Evolutionary conservation across 64 coral and sea anemone genomes (phyloP), one percentile per base, ranked within the genome.

Genomic region (Pocillopora verrucosa): DNA sequence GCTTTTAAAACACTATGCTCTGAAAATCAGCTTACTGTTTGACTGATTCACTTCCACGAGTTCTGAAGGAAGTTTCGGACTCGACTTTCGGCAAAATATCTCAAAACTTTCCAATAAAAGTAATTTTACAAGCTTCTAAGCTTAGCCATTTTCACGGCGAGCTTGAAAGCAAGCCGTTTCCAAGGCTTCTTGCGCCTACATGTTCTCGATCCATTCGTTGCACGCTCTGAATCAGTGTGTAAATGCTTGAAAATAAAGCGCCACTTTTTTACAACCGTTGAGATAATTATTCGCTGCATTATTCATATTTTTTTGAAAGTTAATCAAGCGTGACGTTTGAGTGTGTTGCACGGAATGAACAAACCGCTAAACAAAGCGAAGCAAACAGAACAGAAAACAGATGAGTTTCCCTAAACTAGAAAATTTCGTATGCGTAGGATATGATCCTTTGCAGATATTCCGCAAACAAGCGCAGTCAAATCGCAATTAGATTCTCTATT

Each of bases 261-360:
- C 82, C 82, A 57, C 10, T 65, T 72, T 57, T 57, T 17, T 84
- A 61, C 35, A 70, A 57, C 63, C 65, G 82, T 84, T 84, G 57
- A 68, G 51, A 84, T 67, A 70, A 69, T 69, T 84, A 19, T 37
- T 15, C 63, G 1, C 41, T 72, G 64, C 70, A 72, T 70, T 84
- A 65, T 84, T 84, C 41, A 84, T 72, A 25, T 34, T 84, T 84
- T 36, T 24, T 30, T 70, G 7, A 83, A 58, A 70, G 20, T 84
- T 35, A 84, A n/a, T 67, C 51, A 51, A 84, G 82, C 82, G 82
- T 84, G 64, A 84, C 65, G 68, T 56, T 72, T 65, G 15, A 82
- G 16, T 60, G 25, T 26, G 24, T 59, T 59, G 76, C 59, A 59
- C 20, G 60, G 20, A 79, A 79, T 26, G 13, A 22, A 60, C 2